These are phyloP conservation scores for Phyllopteryx taeniolatus DNA, from an alignment of 2,113 vertebrate species.

Conservation along the genomic window DNA sequence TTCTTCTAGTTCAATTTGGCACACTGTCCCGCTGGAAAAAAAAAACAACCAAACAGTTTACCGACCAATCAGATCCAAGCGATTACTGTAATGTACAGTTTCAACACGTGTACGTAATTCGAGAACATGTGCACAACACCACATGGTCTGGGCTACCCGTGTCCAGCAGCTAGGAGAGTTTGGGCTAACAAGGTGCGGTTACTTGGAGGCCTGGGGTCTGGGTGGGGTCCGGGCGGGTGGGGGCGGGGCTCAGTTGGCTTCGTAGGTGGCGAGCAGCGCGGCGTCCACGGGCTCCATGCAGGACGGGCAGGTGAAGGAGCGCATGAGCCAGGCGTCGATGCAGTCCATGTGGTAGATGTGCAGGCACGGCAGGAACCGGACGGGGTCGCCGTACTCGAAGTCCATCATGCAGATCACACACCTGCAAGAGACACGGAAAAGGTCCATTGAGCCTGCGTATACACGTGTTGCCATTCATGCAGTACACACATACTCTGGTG, in stretches of 20 bases:
- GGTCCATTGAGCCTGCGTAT: no score
- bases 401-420: conserved; percentile 99
- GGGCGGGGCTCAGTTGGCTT: conserved; percentile 85
- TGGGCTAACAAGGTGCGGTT: conserved; percentile 41
- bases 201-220: conserved; percentile 20
- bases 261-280: conserved; percentile 91
- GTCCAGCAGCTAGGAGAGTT: conserved; percentile 29
- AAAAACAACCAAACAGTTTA: conserved; percentile 13
- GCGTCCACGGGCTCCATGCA: conserved; percentile 99
- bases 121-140: conserved; percentile 21
- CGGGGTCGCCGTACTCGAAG: conserved; percentile 95
- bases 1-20: conserved; percentile 40
- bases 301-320: conserved; percentile 97
- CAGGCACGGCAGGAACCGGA: conserved; percentile 97
- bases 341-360: conserved; percentile 98
- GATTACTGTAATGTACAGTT: conserved; percentile 12
- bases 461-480: no score
- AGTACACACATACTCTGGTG: no score
- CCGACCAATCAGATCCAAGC: conserved; percentile 15
- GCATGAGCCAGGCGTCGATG: conserved; percentile 98
- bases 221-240: background rate
- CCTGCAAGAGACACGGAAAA: conserved; percentile 63
- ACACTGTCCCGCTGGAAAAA: conserved; percentile 18
- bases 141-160: conserved; percentile 21
- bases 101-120: conserved; percentile 15